These are phyloP conservation scores for Gasterosteus nipponicus DNA, from an alignment of 2,113 vertebrate species.

Conservation along the genomic window DNA sequence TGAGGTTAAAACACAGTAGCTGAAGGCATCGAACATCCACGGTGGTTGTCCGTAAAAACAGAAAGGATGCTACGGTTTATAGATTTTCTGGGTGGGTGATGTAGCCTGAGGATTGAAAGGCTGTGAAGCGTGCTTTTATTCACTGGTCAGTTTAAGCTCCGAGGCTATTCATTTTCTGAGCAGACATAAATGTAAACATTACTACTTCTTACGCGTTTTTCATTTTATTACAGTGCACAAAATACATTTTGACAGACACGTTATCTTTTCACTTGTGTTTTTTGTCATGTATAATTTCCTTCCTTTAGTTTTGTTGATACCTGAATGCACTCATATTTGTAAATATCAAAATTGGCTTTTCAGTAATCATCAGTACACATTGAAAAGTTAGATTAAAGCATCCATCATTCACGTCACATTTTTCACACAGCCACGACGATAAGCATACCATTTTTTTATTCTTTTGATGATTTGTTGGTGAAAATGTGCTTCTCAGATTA, in stretches of 20 bases:
- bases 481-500: background rate
- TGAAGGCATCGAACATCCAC: conserved; percentile 67
- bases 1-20: conserved; percentile 74
- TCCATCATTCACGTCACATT: background rate
- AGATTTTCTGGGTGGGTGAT: conserved; percentile 60
- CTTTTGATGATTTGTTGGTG: background rate
- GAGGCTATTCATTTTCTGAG: conserved; percentile 13
- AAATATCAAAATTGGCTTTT: background rate
- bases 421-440: background rate
- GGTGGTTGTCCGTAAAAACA: conserved; percentile 62
- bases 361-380: background rate
- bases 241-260: background rate
- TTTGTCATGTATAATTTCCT: background rate
- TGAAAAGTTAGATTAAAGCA: conserved; percentile 20
- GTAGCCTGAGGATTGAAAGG: conserved; percentile 45
- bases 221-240: background rate
- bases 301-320: background rate
- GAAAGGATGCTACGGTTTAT: conserved; percentile 60
- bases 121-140: conserved; percentile 54
- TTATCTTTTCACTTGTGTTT: background rate
- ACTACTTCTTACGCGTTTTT: background rate
- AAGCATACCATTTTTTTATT: background rate
- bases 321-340: background rate
- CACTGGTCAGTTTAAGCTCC: conserved; percentile 20
- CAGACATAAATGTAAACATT: conserved; percentile 1